A percentile compares a stretch with the other conserved stretches of the same genome.
phyloP scores from a whole-genome alignment of 1,140 invertebrate genomes.

The Lerema accius region DNA sequence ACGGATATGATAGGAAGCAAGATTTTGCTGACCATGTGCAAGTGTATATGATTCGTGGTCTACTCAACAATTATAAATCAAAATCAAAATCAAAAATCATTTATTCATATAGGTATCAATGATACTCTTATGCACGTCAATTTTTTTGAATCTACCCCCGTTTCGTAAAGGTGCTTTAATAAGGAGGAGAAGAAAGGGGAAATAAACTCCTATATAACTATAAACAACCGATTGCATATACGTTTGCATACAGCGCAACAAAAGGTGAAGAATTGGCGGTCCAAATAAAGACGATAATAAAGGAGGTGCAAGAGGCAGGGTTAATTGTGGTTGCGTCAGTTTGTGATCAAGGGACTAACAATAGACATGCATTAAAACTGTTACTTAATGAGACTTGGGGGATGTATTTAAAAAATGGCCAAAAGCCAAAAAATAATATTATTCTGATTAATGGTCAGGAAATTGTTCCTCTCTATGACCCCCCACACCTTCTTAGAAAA shows the following conservation, averaged over 20 bases:
- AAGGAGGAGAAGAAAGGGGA: too few relatives aligned
- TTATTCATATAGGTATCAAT: too few relatives aligned
- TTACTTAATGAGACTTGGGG: constrained; percentile 30
- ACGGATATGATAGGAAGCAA: too few relatives aligned
- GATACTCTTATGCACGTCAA: too few relatives aligned
- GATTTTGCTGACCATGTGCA: too few relatives aligned
- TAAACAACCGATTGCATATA: too few relatives aligned
- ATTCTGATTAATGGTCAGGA: constrained; percentile 33
- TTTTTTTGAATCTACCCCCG: too few relatives aligned
- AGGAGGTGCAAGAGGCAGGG: constrained; percentile 30
- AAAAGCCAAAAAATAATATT: constrained; percentile 12
- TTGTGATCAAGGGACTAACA: constrained; percentile 44
- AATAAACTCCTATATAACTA: too few relatives aligned
- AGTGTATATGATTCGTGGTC: too few relatives aligned
- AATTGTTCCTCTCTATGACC: constrained; percentile 36
- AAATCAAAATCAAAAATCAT: too few relatives aligned
- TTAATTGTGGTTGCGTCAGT: constrained; percentile 41
- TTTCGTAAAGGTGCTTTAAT: too few relatives aligned
- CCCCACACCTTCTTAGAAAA: constrained; percentile 36
- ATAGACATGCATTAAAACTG: constrained; percentile 39
- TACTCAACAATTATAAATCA: too few relatives aligned
- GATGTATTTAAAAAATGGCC: constrained; percentile 13
- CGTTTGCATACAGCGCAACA: constrained; percentile 6
- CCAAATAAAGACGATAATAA: constrained; percentile 30
- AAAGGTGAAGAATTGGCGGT: constrained; percentile 21